Evolutionary conservation across 2,797 vertebrate species (phyloP), one percentile per base, ranked within the genome.

Genomic region (Taeniopygia guttata): DNA sequence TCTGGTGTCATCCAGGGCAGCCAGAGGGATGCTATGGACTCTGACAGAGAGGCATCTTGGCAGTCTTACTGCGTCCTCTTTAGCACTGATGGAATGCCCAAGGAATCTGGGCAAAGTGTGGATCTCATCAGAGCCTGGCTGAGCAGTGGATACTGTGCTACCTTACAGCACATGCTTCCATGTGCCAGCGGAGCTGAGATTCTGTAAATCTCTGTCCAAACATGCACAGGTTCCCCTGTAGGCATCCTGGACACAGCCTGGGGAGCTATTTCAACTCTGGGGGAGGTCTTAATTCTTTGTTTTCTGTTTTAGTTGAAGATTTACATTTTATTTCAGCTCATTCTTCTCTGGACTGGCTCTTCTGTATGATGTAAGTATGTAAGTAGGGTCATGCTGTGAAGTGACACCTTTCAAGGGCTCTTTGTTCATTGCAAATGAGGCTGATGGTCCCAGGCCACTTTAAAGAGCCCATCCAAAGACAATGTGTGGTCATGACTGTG

Each of bases 301-400:
- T 38, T 78, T 67, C 20, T 91, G 18, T 84, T 96, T 78, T 97
- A 99, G 99, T 58, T 99, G 98, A 99, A 98, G 98, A 72, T 99
- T 98, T 86, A 84, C 82, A 52, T 99, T 99, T 97, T 99, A 99
- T 91, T 87, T 99, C 16, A 91, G 93, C 13, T 95, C 98, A 5
- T 99, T 73, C 16, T 58, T 99, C 25, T 97, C 97, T 22, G 98
- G 98, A 26, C 93, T 98, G 36, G 78, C 79, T 22, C 94, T 98
- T 40, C 97, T 99, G 51, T 96, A 98, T 54, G 78, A 98, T 43
- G 98, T 99, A 93, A 98, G 99, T 98, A 84, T 74, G 4, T 40
- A 22, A 77, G 32, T 27, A 74, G 46, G 36, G 27, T 60, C 56
- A 19, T 36, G 38, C 51, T 60, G 34, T n/a, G 38, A 32, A 38